These are phyloP conservation scores for Struthio camelus DNA, from an alignment of 2,113 vertebrate genomes.

Conservation along the genomic window DNA sequence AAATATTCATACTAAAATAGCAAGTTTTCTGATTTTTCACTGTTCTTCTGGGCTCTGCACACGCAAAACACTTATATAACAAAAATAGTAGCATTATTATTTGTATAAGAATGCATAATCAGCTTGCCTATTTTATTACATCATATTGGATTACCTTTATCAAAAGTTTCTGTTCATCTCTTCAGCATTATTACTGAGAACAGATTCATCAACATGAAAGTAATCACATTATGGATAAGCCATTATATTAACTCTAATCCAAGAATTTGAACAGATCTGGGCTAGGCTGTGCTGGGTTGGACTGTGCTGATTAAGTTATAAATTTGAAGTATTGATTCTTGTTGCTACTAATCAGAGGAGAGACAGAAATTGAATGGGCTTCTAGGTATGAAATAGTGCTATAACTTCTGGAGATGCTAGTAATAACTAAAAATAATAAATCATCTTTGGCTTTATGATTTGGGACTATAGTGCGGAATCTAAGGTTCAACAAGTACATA, in stretches of 20 bases:
- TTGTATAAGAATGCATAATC: not conserved
- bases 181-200: not conserved
- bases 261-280: not conserved
- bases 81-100: not conserved
- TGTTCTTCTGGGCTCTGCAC: not conserved
- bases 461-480: not conserved
- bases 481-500: not conserved
- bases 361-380: not conserved
- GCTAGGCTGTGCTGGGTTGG: not conserved
- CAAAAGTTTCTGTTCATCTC: constrained; percentile 14
- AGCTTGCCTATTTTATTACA: not conserved
- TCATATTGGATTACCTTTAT: not conserved
- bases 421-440: not conserved
- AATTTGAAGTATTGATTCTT: not conserved
- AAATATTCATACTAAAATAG: constrained; percentile 7
- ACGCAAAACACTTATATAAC: not conserved
- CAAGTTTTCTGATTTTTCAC: not conserved
- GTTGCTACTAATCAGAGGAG: not conserved
- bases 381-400: not conserved
- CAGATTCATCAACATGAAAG: not conserved
- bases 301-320: not conserved
- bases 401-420: not conserved
- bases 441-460: not conserved
- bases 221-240: constrained; percentile 49
- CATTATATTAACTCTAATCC: not conserved